A percentile compares a stretch with the other conserved stretches of the same genome.
phyloP scores from a whole-genome alignment of 2,113 vertebrate genomes.

The Sylvilagus bachmani region DNA sequence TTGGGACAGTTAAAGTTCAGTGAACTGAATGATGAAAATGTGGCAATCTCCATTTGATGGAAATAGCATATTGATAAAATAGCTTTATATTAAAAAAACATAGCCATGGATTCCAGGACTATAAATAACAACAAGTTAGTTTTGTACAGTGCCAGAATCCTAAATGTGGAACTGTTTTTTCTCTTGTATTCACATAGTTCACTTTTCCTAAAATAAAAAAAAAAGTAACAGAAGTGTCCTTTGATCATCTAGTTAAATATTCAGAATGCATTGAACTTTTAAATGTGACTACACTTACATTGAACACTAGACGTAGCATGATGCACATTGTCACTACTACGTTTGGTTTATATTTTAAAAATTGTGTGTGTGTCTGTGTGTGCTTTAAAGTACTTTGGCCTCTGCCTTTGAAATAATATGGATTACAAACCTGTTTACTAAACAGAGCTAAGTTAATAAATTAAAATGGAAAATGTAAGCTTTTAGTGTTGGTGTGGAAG shows the following conservation, averaged over 20 bases:
- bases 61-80: neutral
- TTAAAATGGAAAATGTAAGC: neutral
- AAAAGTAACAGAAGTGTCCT: neutral
- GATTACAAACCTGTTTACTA: slow-evolving; percentile 1
- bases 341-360: neutral
- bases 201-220: neutral
- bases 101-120: neutral
- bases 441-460: neutral
- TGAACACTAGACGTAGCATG: neutral
- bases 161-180: neutral
- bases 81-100: neutral
- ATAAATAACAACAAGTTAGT: neutral
- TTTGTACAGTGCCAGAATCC: neutral
- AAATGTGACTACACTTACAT: neutral
- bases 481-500: neutral
- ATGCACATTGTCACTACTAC: neutral
- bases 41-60: neutral
- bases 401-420: neutral
- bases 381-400: neutral
- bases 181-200: neutral
- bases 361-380: neutral
- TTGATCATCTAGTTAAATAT: neutral
- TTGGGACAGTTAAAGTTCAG: neutral
- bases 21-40: neutral
- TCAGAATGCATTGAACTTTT: neutral